These are phyloP conservation scores for Bombus affinis DNA, from an alignment of 1,140 invertebrate species.

Conservation along the genomic window DNA sequence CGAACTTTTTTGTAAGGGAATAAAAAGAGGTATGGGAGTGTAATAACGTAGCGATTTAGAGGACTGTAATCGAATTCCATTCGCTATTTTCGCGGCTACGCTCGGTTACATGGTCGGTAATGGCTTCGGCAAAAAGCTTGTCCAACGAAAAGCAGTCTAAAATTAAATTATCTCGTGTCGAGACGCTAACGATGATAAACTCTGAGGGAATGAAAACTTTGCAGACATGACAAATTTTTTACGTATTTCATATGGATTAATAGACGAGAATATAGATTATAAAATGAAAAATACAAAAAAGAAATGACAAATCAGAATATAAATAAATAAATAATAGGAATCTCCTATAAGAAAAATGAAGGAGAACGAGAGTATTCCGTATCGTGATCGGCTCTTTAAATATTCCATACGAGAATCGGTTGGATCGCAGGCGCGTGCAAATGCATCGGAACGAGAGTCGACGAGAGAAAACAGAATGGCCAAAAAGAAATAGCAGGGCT, in stretches of 20 bases:
- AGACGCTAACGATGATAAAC: neutral
- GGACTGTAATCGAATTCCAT: neutral
- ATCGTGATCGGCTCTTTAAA: conserved; percentile 25
- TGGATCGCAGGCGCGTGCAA: conserved; percentile 41
- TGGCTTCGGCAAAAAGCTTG: neutral
- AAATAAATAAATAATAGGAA: neutral
- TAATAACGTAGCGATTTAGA: neutral
- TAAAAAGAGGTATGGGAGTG: neutral
- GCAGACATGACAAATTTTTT: neutral
- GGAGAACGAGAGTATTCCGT: conserved; percentile 16
- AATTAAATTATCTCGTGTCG: neutral
- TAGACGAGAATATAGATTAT: neutral
- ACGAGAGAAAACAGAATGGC: conserved; percentile 9
- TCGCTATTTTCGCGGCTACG: neutral
- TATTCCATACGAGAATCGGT: conserved; percentile 44
- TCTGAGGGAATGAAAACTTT: neutral
- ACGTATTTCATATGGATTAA: neutral
- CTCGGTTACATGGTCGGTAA: neutral
- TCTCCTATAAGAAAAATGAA: neutral
- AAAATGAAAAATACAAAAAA: neutral
- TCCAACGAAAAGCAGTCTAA: neutral
- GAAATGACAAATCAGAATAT: neutral
- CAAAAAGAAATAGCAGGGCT: neutral
- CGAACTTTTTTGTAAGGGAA: neutral
- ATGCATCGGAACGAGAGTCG: conserved; percentile 51